Base-by-base conservation (phyloP, 1,140 invertebrate species). In the Drosophila melanogaster region DNA sequence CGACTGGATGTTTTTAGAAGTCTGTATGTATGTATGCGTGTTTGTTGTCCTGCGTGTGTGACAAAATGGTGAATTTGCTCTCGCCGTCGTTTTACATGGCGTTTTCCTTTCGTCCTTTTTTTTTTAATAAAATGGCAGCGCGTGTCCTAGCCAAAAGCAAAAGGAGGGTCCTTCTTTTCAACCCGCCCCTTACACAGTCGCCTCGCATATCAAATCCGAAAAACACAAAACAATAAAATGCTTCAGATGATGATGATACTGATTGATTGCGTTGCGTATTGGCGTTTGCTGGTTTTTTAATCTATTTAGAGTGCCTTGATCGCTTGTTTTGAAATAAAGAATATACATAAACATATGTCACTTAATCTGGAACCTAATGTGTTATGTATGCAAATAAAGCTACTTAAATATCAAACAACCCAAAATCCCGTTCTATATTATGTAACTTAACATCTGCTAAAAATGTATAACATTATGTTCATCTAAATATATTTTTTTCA, bases 91-190 rank as follows among this genome's bases (percentile, higher is more conserved):
- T 79, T 89, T 89, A 87, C 84, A 87, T 89, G 79, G 84, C 84
- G 76, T 79, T 79, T 74, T 79, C 84, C n/a, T 15, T 15, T 44
- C 41, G 8, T 44, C 19, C 15, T 15, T 43, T 77, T 77, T 17
- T 43, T 80, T 84, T 79, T 89, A 87, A 89, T 89, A 89, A 87
- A 87, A 87, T 87, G 84, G 84, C 84, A 87, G 84, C 84, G 67
- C 51, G 61, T 77, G 77, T 62, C 59, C 58, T 59, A 37, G 26
- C 76, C 49, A 50, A 49, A 51, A 41, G 24, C 22, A 26, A 54
- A 50, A 37, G 53, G 41, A 49, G 38, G 41, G 49, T 47, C 47
- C 43, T 46, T 22, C 17, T 11, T 5, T 3, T 24, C 17, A 30
- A 3, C 7, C 5, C 26, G 14, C 26, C 15, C 40, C 41, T 30